Evolutionary conservation across 1,140 invertebrate species (phyloP), one percentile per base, ranked within the genome.

Genomic region (Drosophila carrolli): DNA sequence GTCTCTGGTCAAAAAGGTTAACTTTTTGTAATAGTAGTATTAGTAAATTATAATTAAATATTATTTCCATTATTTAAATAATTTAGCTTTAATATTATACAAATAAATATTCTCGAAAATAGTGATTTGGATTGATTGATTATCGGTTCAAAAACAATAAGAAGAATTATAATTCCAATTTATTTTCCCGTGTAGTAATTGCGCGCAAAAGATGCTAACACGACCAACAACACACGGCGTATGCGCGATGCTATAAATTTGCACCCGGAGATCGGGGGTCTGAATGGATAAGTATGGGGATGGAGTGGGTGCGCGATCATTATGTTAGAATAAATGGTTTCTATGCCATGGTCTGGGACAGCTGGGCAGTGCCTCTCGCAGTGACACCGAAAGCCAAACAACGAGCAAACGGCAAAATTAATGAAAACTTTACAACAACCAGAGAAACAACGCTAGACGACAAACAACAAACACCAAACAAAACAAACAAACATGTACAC

Each of bases 281-380:
- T 19, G 10, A 23, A 5, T 44, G 14, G 14, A 16, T 41, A n/a
- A 7, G 14, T 4, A 8, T 16, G 7, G 29, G n/a, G 50, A 51
- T 27, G 37, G 13, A 27, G 19, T 41, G 23, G 40, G 23, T 43
- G 38, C n/a, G 54, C 35, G 23, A n/a, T 43, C 37, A 29, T 35
- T 44, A 48, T 59, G 60, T 59, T 78, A 81, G 77, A 78, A 70
- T 81, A 51, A 40, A 75, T 74, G 38, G 50, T 84, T 81, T 85
- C 81, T 85, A 85, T 81, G 81, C 82, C 81, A 85, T 78, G 81
- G 81, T 81, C 78, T 85, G 74, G 81, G 82, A 75, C 78, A 68
- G 70, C 65, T 55, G 59, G 41, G 67, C 55, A 50, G 58, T 41
- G 57, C 44, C 41, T 32, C 27, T 10, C 10, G 47, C 19, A 75